These are phyloP conservation scores for Actinostola sp. DNA, from an alignment of 92 coral and sea anemone genomes.

Conservation along the genomic window DNA sequence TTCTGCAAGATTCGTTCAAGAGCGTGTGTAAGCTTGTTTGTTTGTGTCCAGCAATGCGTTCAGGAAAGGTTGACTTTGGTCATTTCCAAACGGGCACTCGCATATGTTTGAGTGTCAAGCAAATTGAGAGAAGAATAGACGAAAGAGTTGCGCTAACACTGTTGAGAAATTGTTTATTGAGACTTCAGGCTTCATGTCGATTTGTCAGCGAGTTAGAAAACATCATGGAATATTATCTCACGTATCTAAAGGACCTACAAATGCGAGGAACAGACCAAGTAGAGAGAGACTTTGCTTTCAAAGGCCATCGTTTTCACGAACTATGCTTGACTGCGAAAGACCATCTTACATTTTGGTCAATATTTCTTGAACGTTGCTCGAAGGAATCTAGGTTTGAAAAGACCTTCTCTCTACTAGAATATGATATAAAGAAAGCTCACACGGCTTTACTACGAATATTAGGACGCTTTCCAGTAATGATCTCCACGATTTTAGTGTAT, in stretches of 20 bases:
- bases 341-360: slow-evolving; percentile 70
- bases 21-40: slow-evolving; percentile 24
- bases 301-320: slow-evolving; percentile 72
- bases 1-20: slow-evolving; percentile 56
- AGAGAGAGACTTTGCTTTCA: slow-evolving; percentile 61
- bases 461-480: slow-evolving; percentile 35
- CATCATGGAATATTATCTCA: slow-evolving; percentile 52
- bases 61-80: slow-evolving; percentile 52
- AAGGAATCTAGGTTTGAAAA: slow-evolving; percentile 55
- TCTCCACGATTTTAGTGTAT: slow-evolving; percentile 52
- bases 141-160: slow-evolving; percentile 71
- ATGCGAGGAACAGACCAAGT: slow-evolving; percentile 30
- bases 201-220: slow-evolving; percentile 72
- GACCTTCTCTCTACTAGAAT: slow-evolving; percentile 51
- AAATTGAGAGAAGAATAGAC: slow-evolving; percentile 66
- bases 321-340: slow-evolving; percentile 84
- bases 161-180: slow-evolving; percentile 72
- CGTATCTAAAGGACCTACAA: slow-evolving; percentile 31
- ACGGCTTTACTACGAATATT: slow-evolving; percentile 20
- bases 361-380: slow-evolving; percentile 52
- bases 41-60: slow-evolving; percentile 55
- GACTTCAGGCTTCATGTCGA: slow-evolving; percentile 59
- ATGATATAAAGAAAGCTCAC: slow-evolving; percentile 48
- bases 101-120: slow-evolving; percentile 63
- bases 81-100: slow-evolving; percentile 73